Evolutionary conservation across 2,113 vertebrate genomes (phyloP), one percentile per base, ranked within the genome.

Genomic region (Podarcis cretensis): DNA sequence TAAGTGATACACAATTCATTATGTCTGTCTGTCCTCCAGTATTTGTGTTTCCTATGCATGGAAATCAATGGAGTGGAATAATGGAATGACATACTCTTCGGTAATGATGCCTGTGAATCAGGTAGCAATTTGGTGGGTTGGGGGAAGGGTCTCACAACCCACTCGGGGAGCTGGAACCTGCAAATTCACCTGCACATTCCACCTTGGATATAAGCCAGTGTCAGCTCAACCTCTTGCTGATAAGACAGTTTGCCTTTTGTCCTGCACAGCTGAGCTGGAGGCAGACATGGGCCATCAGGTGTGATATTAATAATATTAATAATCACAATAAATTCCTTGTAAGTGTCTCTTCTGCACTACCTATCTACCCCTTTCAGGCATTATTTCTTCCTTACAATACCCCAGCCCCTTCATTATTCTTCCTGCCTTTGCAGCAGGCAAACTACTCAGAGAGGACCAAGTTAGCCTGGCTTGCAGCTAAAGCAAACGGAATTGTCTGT

Each of bases 201-300:
- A 74, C 54, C 54, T 27, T 80, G 48, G 48, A 30, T 7, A 59
- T 18, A 20, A 32, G 57, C 27, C 48, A 20, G 30, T 35, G 7
- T 77, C n/a, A 76, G 20, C 9, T 30, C 10, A 75, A 30, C n/a
- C 82, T 89, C 74, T 73, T 86, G 68, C 32, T 89, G 21, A 40
- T 89, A 87, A 85, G 25, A 84, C 84, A 85, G 25, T 20, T 75
- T 1, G 0, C 6, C 32, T 87, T 43, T 20, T 88, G 89, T 89
- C 40, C 66, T 73, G 76, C 20, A 54, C 89, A 82, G 32, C 76
- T 71, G 78, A n/a, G 14, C 25, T 54, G 57, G 5, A 89, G 57
- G 35, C 54, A 90, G 90, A 54, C 21, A 14, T 21, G 8, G 27
- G 0, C 85, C 90, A 89, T 25, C 80, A 3, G 5, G 1, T 20